These are phyloP conservation scores for Euproctis similis DNA, from an alignment of 2,888 invertebrate species.

Conservation along the genomic window DNA sequence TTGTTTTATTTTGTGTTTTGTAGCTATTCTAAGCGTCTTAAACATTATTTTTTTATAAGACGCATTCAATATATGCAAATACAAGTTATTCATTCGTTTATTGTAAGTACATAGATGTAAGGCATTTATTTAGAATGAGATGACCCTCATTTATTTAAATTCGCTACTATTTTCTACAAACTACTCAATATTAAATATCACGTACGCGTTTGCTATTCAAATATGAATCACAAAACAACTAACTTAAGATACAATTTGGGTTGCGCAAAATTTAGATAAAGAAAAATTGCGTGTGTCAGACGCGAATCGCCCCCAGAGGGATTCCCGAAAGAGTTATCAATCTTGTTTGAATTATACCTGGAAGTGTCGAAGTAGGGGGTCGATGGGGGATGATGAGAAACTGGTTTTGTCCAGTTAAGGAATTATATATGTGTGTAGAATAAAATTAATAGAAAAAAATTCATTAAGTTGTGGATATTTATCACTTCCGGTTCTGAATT, in stretches of 20 bases:
- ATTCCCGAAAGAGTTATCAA: conserved; percentile 58
- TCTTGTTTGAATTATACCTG: conserved; percentile 48
- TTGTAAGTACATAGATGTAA: too few species aligned
- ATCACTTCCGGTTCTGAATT: too few species aligned
- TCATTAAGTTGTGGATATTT: too few species aligned
- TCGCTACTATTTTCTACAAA: conserved; percentile 55
- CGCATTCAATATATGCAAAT: too few species aligned
- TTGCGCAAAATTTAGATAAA: conserved; percentile 27
- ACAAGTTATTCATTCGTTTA: too few species aligned
- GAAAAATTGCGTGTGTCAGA: conserved; percentile 45
- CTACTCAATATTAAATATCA: conserved; percentile 58
- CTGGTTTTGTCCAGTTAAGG: conserved; percentile 6
- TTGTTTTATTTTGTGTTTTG: too few species aligned
- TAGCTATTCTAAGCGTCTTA: too few species aligned
- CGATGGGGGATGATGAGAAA: too few species aligned
- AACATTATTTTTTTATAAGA: too few species aligned
- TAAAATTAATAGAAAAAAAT: too few species aligned
- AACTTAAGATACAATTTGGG: conserved; percentile 20
- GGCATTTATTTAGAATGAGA: too few species aligned
- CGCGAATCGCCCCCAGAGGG: conserved; percentile 62
- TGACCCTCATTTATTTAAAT: conserved; percentile 66
- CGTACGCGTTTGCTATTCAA: conserved; percentile 15
- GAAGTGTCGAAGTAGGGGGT: conserved; percentile 11
- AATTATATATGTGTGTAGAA: too few species aligned
- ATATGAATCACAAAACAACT: conserved; percentile 7